Evolutionary conservation across 1,140 invertebrate species (phyloP), one percentile per base, ranked within the genome.

Genomic region (Pomacea maculata): DNA sequence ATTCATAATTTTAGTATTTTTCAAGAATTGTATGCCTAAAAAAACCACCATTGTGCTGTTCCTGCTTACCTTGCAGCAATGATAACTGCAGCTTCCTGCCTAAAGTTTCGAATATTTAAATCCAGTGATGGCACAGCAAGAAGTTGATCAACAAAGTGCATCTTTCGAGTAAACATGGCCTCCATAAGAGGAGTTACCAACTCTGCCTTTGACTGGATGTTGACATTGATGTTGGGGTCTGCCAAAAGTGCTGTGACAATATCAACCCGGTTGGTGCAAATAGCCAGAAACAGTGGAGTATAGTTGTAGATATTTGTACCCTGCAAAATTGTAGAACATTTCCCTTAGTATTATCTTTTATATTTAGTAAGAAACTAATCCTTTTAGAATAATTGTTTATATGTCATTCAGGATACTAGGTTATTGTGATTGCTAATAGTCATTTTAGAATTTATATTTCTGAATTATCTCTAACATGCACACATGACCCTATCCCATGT

Each of bases 111-210:
- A 19, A 78, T 64, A 54, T 87, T 81, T 61, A 87, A 57, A 57
- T 86, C 76, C 25, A 84, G 78, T n/a, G 63, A n/a, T 14, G 81
- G 81, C 6, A 72, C 61, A 54, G 72, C 68, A 75, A 87, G 68
- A 29, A 87, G 72, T 29, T 71, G 63, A n/a, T 83, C 57, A 1
- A 85, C 75, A 0, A 83, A 72, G 11, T 83, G 79, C 10, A 74
- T 45, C 34, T 83, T 80, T 21, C 82, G 79, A 21, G 64, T 82
- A 14, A 84, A 74, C 72, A 86, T 73, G n/a, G 87, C 87, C 29
- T 85, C 78, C 68, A 84, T 82, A 3, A 88, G 77, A 19, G 84
- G 81, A 21, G 82, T 74, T 19, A 70, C 19, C 12, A 70, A 74
- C 17, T 85, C 80, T 45, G 76, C n/a, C 29, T 34, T 54, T 67